A percentile compares a stretch with the other conserved stretches of the same genome.
Evolutionary conservation across 2,113 vertebrate genomes (phyloP).

Genomic region (Diphyllodes magnificus): DNA sequence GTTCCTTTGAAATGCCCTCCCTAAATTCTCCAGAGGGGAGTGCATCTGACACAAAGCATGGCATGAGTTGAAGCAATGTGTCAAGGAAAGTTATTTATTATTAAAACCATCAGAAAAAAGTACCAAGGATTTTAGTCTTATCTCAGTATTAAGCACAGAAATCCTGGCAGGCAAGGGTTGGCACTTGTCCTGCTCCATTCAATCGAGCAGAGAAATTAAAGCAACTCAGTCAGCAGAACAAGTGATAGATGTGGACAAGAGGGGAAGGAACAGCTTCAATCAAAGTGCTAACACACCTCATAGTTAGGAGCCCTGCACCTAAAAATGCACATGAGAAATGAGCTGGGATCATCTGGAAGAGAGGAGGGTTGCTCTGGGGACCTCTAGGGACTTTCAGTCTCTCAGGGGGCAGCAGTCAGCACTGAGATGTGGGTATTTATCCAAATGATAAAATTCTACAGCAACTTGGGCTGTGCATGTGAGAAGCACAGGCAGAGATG

Average conservation of each 20-base stretch:
- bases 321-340: not conserved
- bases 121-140: not conserved
- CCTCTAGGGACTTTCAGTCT: not conserved
- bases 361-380: not conserved
- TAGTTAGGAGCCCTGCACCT: not conserved
- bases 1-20: conserved; percentile 24
- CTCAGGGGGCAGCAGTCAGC: not conserved
- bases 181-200: not conserved
- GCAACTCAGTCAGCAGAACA: not conserved
- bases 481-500: not conserved
- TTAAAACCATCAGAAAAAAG: not conserved
- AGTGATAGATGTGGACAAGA: not conserved
- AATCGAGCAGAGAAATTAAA: not conserved
- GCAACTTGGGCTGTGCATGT: not conserved
- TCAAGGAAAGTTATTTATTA: conserved; percentile 3
- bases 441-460: not conserved
- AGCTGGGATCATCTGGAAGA: not conserved
- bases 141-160: not conserved
- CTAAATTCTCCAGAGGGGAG: not conserved
- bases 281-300: not conserved
- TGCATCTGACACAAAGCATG: not conserved
- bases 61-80: conserved; percentile 7
- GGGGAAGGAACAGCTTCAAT: not conserved
- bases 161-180: not conserved
- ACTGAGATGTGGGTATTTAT: not conserved